These are phyloP conservation scores for Gallinago undulata DNA, from an alignment of 2,113 vertebrate genomes.

Conservation along the genomic window DNA sequence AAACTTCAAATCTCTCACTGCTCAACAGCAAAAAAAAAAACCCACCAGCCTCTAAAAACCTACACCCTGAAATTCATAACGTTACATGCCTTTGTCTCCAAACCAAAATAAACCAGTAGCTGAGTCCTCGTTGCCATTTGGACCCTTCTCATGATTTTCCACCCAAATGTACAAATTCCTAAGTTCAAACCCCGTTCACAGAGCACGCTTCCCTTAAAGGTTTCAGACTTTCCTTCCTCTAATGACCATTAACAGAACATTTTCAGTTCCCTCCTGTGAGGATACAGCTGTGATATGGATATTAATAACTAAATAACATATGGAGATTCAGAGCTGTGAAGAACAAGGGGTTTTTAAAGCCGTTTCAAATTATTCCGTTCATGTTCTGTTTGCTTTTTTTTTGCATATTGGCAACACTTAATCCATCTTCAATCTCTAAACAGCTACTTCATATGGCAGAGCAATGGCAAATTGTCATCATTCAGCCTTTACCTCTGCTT, in stretches of 20 bases:
- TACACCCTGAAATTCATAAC: fast-evolving
- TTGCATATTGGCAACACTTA: conserved; percentile 1
- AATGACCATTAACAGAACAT: neutral
- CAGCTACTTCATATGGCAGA: neutral
- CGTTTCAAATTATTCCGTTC: neutral
- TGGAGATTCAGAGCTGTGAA: neutral
- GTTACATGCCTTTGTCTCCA: neutral
- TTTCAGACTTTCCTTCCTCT: neutral
- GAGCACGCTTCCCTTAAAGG: neutral
- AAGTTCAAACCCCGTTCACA: neutral
- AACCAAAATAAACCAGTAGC: neutral
- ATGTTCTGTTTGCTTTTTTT: neutral
- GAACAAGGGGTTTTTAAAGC: neutral
- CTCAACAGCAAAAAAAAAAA: neutral
- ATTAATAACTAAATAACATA: neutral
- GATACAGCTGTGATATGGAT: neutral
- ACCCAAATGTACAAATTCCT: neutral
- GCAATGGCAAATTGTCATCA: conserved; percentile 8
- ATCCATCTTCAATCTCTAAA: neutral
- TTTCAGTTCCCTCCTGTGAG: neutral
- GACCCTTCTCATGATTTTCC: neutral
- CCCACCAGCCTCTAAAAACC: neutral
- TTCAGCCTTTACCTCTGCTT: neutral
- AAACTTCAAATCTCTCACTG: neutral
- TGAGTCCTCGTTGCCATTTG: neutral